phyloP scores from a whole-genome alignment of 2,797 vertebrate species.

The Phrynocephalus vlangalii region DNA sequence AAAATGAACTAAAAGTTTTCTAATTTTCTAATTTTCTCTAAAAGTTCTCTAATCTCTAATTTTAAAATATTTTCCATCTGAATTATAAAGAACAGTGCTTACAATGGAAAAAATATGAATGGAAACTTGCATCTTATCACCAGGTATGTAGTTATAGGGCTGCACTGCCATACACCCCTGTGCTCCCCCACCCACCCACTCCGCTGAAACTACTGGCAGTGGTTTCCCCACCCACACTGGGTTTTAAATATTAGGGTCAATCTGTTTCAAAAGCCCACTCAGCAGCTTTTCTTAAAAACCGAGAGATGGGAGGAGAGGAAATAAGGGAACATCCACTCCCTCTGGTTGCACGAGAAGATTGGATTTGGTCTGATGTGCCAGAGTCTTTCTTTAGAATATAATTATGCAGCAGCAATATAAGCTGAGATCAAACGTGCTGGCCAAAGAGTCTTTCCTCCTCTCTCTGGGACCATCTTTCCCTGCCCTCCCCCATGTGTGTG shows the following conservation, averaged over 20 bases:
- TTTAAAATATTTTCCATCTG: too few species aligned
- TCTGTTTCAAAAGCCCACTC: not conserved
- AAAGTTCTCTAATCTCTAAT: too few species aligned
- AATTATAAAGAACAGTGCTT: too few species aligned
- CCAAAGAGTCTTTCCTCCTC: not conserved
- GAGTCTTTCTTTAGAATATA: constrained; percentile 21
- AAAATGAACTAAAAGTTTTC: too few species aligned
- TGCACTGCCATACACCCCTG: too few species aligned
- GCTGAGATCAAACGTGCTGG: not conserved
- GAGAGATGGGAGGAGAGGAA: not conserved
- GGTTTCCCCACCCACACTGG: not conserved
- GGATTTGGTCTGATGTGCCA: not conserved
- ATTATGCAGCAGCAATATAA: constrained; percentile 1
- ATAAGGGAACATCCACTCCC: not conserved
- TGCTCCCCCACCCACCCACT: too few species aligned
- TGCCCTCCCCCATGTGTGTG: not conserved
- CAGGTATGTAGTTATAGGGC: too few species aligned
- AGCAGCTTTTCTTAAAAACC: constrained; percentile 1
- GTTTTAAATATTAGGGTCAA: not conserved
- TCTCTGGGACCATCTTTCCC: not conserved
- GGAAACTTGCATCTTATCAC: too few species aligned
- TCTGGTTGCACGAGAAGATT: constrained; percentile 11
- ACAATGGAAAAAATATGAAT: too few species aligned
- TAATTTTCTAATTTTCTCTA: too few species aligned
- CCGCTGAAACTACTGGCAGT: too few species aligned